phyloP scores from a whole-genome alignment of 2,113 vertebrate species.

The Grantiella picta region DNA sequence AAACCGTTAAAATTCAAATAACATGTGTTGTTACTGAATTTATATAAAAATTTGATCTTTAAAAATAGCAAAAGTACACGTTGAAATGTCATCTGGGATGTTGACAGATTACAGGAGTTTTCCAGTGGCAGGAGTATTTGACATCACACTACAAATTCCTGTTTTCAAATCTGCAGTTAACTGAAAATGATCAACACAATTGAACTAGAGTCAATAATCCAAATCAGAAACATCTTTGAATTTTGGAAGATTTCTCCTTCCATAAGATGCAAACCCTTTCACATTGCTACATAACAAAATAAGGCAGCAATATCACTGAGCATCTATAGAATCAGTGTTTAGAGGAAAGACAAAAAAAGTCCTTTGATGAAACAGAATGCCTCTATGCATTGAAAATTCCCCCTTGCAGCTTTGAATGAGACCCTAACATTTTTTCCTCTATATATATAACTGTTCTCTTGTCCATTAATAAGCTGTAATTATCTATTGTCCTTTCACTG shows the following conservation, averaged over 20 bases:
- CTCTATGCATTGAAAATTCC: not conserved
- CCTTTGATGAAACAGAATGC: not conserved
- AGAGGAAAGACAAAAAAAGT: not conserved
- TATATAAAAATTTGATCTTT: not conserved
- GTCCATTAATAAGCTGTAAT: conserved; percentile 42
- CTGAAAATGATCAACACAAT: not conserved
- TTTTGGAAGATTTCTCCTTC: not conserved
- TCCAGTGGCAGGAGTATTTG: not conserved
- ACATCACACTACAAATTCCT: not conserved
- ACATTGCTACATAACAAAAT: not conserved
- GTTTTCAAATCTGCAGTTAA: not conserved
- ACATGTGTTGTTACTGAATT: not conserved
- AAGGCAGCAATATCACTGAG: not conserved
- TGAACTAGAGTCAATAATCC: not conserved
- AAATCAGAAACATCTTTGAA: not conserved
- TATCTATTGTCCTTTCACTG: conserved; percentile 31
- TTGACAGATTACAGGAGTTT: not conserved
- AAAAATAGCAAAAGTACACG: not conserved
- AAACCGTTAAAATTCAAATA: not conserved
- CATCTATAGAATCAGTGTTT: not conserved
- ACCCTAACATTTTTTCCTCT: not conserved
- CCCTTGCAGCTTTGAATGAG: not conserved
- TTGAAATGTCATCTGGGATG: not conserved
- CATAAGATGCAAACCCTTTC: not conserved
- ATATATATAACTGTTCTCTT: not conserved